Base-by-base conservation (phyloP, 1,140 invertebrate species). In the Macrobrachium nipponense region DNA sequence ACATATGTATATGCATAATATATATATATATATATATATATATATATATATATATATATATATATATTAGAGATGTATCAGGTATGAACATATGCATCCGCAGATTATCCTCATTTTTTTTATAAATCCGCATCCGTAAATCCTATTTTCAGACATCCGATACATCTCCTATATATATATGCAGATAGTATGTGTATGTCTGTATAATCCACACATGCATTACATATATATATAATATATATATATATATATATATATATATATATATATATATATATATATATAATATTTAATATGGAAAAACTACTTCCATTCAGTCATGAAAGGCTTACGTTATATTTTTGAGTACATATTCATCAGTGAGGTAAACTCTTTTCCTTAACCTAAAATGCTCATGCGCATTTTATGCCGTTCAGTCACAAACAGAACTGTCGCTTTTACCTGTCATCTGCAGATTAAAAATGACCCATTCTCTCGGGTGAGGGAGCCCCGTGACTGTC, bases 371-470 rank as follows among this genome's bases (percentile, higher is more conserved):
- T 51, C 51, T 51, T 12, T 10, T 10, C 3, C 12, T 51, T 51
- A 12, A 51, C 5, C 12, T 51, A 12, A 51, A 2, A 51, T 51
- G 51, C 8, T 51, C 27, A 51, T 12, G 12, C 0, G 7, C 7
- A 51, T 51, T 51, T 5, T 20, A 7, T 14, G 20, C 7, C 20
- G 2, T 70, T 70, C 20, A 70, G n/a, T 43, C 68, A 68, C 36
- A 20, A 23, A 27, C 14, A 17, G 36, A 70, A 10, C 14, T 15
- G 68, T 5, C 20, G 5, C 0, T 27, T n/a, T 4, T 70, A 70
- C 68, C 68, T 14, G 68, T 70, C 68, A 70, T 70, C 59, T 82
- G 78, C 44, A 80, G 15, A 27, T 80, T 80, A 20, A 80, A 59
- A 44, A 80, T 80, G n/a, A 59, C 44, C 78, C 78, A 80, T 5